Evolutionary conservation across 2,888 invertebrate species (phyloP), one percentile per base, ranked within the genome.

Genomic region (Microplitis manilae): DNA sequence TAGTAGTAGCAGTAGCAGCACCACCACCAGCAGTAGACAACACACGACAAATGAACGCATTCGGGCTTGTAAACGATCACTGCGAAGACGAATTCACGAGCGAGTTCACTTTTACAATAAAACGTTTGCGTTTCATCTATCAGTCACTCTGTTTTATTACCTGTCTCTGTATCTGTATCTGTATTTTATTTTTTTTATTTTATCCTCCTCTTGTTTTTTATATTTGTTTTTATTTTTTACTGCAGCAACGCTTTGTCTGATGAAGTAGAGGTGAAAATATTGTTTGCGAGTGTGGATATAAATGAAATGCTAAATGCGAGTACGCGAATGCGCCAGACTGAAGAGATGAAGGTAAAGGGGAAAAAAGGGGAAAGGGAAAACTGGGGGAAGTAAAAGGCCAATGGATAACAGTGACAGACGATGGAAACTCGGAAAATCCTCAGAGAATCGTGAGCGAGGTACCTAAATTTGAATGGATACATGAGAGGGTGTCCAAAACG

Each of bases 401-500:
- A 72, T 13, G 62, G 62, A 20, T 65, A 20, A 13, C 41, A 30
- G 73, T 73, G 59, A 72, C 64, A 72, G 72, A 50, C 17, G 64
- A 72, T 72, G 20, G 41, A 73, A 67, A 72, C 60, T 39, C 39
- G 38, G 60, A 72, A 50, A 61, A 17, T 13, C 17, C 77, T 70
- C 74, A 40, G 8, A 65, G 77, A 67, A 40, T 59, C 67, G 20
- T 59, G 72, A 9, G 67, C 40, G 50, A 64, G 68, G 61, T 41
- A 30, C 65, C 74, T 67, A 77, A 75, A 77, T 77, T 77, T 77
- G 74, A 77, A 77, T 77, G 77, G 74, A 71, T 77, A 74, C 71
- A 74, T 60, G 70, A 71, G 74, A 75, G 74, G 30, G 60, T 61
- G 74, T 70, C 67, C 74, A 68, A 77, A 77, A 74, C 77, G 74